phyloP scores from a whole-genome alignment of 2,113 vertebrate genomes.

The Myocastor coypus region DNA sequence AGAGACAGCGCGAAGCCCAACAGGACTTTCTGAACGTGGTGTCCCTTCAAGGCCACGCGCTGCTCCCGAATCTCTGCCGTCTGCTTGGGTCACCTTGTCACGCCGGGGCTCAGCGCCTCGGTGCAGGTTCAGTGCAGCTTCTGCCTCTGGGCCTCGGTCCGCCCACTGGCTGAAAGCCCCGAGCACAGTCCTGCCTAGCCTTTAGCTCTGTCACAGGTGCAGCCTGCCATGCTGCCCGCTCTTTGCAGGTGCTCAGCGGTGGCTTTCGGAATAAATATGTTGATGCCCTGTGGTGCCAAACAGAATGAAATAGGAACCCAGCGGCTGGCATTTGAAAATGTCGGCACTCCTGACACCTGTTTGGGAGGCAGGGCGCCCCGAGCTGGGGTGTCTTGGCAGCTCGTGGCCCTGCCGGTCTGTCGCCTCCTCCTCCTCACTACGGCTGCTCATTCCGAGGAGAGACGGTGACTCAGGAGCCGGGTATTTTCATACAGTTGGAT shows the following conservation, averaged over 20 bases:
- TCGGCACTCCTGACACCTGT: constrained; percentile 9
- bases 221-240: neutral
- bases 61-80: neutral
- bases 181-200: neutral
- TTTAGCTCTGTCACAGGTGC: neutral
- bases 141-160: neutral
- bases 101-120: neutral
- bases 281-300: neutral
- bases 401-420: constrained; percentile 36
- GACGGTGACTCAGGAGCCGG: constrained; percentile 55
- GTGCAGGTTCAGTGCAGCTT: neutral
- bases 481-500: constrained; percentile 79
- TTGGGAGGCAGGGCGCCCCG: neutral
- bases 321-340: constrained; percentile 57
- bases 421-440: neutral
- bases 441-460: constrained; percentile 74
- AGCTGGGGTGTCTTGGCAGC: constrained; percentile 5
- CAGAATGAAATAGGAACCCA: constrained; percentile 48
- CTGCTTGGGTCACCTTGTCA: neutral
- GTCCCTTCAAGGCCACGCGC: neutral
- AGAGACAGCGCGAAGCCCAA: neutral
- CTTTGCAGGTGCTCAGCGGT: neutral
- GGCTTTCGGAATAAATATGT: neutral
- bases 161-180: neutral
- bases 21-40: neutral